Evolutionary conservation across 2,113 vertebrate species (phyloP), one percentile per base, ranked within the genome.

Genomic region (Sander lucioperca): DNA sequence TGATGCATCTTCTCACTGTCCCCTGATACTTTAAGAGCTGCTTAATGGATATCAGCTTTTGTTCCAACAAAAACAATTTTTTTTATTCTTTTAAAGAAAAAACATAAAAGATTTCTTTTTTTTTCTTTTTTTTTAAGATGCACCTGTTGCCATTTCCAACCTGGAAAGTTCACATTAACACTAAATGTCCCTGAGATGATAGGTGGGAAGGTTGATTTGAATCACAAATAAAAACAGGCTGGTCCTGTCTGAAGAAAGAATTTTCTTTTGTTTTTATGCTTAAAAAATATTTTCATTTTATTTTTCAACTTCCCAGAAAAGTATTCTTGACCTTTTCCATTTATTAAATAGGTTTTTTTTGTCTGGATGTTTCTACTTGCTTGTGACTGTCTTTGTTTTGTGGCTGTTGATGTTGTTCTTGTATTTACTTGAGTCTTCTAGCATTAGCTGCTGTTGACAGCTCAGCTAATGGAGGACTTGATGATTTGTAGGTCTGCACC

Each of bases 401-500:
- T 68, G 47, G 64, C 75, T 57, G 72, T 84, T 75, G 79, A 73
- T 86, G 68, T 83, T 74, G 69, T 84, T 81, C 18, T 75, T 83
- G 69, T 88, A 74, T 85, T 83, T 66, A 77, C 84, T 79, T 9
- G 65, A 87, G 91, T 92, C 86, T 83, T 82, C 76, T 81, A 83
- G 81, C 86, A 65, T 92, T 82, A 80, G 79, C 59, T 15, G 86
- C 88, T 87, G 92, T 84, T 91, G 89, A 89, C 93, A 89, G 92
- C 90, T 82, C 57, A 3, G 78, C 84, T 93, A 91, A 91, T 90
- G 84, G 88, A 93, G 73, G 89, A 92, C 89, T 74, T 84, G 82
- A 83, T 91, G 91, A 94, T 91, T 94, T 90, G 87, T 91, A 67
- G 87, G 82, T 86, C 90, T 93, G 92, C 84, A 85, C 88, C 79